Percentiles rank a stretch among this genome's conserved stretches.
These are phyloP conservation scores for Apoda limacodes DNA, from an alignment of 2,888 invertebrate genomes.

Conservation along the genomic window DNA sequence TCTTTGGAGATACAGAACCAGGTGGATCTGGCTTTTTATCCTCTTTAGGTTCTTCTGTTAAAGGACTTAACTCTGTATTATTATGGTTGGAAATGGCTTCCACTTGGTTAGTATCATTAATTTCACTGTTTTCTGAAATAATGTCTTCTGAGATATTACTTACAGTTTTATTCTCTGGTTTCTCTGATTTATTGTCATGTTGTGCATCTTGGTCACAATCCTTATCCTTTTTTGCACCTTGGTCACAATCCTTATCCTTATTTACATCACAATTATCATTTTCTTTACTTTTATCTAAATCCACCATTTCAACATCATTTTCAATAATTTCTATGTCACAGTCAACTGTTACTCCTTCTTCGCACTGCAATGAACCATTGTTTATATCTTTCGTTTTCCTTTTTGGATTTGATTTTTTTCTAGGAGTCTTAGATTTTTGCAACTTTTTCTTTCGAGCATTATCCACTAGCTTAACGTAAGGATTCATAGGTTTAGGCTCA, in stretches of 20 bases:
- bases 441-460: conserved; percentile 51
- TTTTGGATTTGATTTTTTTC: too few relatives aligned
- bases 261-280: conserved; percentile 2
- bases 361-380: too few relatives aligned
- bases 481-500: conserved; percentile 36
- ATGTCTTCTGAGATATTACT: conserved; percentile 6
- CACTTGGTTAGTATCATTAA: conserved; percentile 3
- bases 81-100: conserved; percentile 10
- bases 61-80: conserved; percentile 12
- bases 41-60: conserved; percentile 5
- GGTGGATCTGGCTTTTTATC: conserved; percentile 9
- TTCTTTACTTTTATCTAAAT: conserved; percentile 29
- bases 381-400: neutral
- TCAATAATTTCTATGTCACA: conserved; percentile 16
- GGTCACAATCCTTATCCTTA: conserved; percentile 5
- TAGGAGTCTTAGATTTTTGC: conserved; percentile 24
- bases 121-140: conserved; percentile 2
- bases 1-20: conserved; percentile 32
- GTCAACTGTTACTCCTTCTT: conserved; percentile 18
- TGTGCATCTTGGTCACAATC: conserved; percentile 7
- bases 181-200: conserved; percentile 16
- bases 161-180: conserved; percentile 6
- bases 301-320: conserved; percentile 30
- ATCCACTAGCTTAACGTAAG: conserved; percentile 53
- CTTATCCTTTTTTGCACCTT: conserved; percentile 11